These are phyloP conservation scores for Drosophila anomalata DNA, from an alignment of 2,888 invertebrate genomes.

Conservation along the genomic window DNA sequence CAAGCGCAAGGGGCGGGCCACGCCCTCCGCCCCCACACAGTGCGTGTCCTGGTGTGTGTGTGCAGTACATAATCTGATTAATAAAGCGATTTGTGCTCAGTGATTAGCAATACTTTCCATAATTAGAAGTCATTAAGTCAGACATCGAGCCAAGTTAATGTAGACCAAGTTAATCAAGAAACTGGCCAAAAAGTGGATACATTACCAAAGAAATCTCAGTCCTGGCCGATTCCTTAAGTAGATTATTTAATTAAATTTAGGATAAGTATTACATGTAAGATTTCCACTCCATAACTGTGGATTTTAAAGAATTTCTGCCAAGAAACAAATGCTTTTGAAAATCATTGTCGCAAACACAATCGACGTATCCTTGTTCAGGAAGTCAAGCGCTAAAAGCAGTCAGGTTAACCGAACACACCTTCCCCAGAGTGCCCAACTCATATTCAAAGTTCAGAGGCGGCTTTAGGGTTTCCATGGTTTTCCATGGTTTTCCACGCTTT, in stretches of 20 bases:
- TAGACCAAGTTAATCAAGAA: slow-evolving; percentile 29
- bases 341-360: background rate
- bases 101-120: slow-evolving; percentile 77
- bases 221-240: slow-evolving; percentile 3
- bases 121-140: slow-evolving; percentile 70
- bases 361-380: background rate
- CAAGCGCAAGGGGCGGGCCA: slow-evolving; percentile 47
- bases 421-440: slow-evolving; percentile 7
- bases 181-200: background rate
- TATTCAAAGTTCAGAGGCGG: slow-evolving; percentile 27
- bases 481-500: slow-evolving; percentile 13
- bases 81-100: slow-evolving; percentile 71
- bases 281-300: background rate
- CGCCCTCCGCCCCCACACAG: slow-evolving; percentile 29
- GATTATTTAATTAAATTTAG: no score
- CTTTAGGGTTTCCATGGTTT: slow-evolving; percentile 5
- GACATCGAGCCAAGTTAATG: slow-evolving; percentile 19
- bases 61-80: slow-evolving; percentile 69
- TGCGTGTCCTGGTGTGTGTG: slow-evolving; percentile 33
- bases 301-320: slow-evolving; percentile 14
- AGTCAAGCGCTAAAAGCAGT: slow-evolving; percentile 3
- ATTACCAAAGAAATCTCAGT: background rate
- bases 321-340: background rate
- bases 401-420: slow-evolving; percentile 28
- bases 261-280: no score